Conservation (phyloP, 2,888 invertebrate species). For the Pecten maximus region DNA sequence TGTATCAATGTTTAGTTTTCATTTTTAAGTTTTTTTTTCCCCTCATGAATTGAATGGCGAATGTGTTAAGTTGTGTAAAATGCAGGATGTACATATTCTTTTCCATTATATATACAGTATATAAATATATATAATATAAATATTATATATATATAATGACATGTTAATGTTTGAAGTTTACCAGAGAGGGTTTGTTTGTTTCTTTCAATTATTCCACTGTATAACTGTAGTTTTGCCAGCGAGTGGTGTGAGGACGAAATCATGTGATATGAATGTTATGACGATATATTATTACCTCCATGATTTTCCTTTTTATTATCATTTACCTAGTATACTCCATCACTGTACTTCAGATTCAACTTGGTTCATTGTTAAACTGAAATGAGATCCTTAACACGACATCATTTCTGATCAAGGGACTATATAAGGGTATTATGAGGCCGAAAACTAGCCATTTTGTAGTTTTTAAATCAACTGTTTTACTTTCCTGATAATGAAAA, state of each 20-base stretch:
- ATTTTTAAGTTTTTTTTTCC: constrained; percentile 15
- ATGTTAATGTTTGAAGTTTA: constrained; percentile 14
- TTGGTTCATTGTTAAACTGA: not conserved
- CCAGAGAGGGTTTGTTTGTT: constrained; percentile 33
- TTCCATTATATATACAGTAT: constrained; percentile 24
- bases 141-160: constrained; percentile 20
- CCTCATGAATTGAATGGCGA: constrained; percentile 26
- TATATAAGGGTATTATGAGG: not conserved
- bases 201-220: constrained; percentile 32
- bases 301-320: not conserved
- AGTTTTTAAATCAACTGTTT: not conserved
- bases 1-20: not conserved
- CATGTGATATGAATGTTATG: not conserved
- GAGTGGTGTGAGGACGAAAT: not conserved
- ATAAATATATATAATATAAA: constrained; percentile 21
- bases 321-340: not conserved
- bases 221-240: not conserved
- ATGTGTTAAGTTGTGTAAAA: constrained; percentile 23
- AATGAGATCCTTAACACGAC: not conserved
- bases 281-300: not conserved
- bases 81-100: constrained; percentile 15
- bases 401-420: not conserved
- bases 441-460: not conserved
- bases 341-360: not conserved
- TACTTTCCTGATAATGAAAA: not conserved